Base-by-base conservation (phyloP, 2,797 vertebrate genomes). In the Pseudomugil gertrudae region DNA sequence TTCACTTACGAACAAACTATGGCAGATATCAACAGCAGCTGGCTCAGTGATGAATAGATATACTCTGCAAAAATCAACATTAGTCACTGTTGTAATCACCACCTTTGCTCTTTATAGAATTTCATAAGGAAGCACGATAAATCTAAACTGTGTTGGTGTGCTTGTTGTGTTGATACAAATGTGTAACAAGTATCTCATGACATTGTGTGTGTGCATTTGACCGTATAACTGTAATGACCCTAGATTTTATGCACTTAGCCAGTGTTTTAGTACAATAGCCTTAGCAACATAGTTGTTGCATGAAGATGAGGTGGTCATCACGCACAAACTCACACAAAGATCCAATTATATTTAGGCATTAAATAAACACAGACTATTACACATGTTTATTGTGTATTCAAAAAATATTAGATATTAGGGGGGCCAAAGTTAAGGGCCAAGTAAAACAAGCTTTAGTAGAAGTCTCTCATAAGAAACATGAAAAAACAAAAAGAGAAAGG, bases 51-150 rank as follows among this genome's bases (percentile, higher is more conserved):
- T 95, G 92, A 95, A 96, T 95, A 92, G 93, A 95, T 93, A 95
- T 94, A 95, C 95, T 96, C 94, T 93, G 89, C 89, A 93, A 96
- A 89, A 96, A 96, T 96, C 95, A 95, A 95, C 93, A 94, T 91
- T 95, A 94, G 93, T 95, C 94, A 95, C 94, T 94, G 94, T 89
- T 94, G 92, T 94, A 95, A 95, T 95, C 94, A 94, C 92, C 94
- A 95, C 91, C 95, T 95, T 93, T 96, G 93, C 94, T 95, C 94
- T 95, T 94, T 95, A 95, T 95, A 95, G 94, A 95, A 96, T 95
- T 95, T 95, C 93, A 80, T 88, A 94, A 91, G 94, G 93, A 95
- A 93, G 93, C 92, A 93, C 95, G 95, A 95, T 95, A 95, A 95
- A 96, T 96, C 92, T 94, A 91, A 95, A 95, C 24, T 64, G 40